Evolutionary conservation across 2,797 vertebrate genomes (phyloP).

Genomic region (Sebastes trivittatus): DNA sequence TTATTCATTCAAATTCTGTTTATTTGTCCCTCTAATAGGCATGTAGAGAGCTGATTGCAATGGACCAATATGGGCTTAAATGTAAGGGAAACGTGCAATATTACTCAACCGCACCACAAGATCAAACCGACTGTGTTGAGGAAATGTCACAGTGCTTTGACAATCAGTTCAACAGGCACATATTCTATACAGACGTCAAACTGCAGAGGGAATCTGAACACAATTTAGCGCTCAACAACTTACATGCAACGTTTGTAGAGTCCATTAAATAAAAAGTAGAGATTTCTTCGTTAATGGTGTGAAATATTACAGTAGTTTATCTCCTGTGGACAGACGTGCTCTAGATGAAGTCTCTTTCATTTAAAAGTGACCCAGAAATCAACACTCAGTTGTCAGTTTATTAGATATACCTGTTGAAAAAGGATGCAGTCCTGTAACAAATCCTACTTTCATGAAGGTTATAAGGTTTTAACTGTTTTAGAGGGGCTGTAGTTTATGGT

Average conservation of each 20-base stretch:
- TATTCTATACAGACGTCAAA: slow-evolving; percentile 24
- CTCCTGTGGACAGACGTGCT: background rate
- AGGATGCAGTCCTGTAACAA: background rate
- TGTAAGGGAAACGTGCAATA: slow-evolving; percentile 88
- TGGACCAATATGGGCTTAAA: slow-evolving; percentile 85
- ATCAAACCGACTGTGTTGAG: slow-evolving; percentile 45
- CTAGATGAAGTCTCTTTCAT: background rate
- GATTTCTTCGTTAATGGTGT: background rate
- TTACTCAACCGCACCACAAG: slow-evolving; percentile 71
- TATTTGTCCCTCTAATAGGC: slow-evolving; percentile 76
- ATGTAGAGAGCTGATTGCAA: slow-evolving; percentile 83
- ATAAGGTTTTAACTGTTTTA: background rate
- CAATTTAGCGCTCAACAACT: background rate
- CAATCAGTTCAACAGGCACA: slow-evolving; percentile 83
- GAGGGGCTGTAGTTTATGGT: background rate
- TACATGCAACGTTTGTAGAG: background rate
- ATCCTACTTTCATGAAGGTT: background rate
- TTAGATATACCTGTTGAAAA: background rate
- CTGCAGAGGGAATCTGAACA: slow-evolving; percentile 17
- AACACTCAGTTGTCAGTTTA: background rate
- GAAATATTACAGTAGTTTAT: background rate
- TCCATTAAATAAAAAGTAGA: background rate
- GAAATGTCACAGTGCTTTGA: slow-evolving; percentile 77
- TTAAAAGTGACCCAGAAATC: background rate
- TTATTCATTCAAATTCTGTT: slow-evolving; percentile 79